Base-by-base conservation (phyloP, 2,113 vertebrate genomes). In the Saccopteryx leptura region DNA sequence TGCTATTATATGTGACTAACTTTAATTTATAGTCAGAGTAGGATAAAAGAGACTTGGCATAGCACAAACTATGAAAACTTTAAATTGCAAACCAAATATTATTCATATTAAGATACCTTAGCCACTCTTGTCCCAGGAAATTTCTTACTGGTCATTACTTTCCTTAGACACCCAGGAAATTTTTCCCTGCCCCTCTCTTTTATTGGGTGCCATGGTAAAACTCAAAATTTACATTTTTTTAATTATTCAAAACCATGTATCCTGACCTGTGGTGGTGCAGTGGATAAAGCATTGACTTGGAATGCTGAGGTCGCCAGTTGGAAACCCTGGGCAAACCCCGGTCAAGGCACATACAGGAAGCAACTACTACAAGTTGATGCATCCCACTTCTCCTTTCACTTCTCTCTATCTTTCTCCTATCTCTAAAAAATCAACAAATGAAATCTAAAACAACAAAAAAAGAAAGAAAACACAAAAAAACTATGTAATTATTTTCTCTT, bases 401-500 rank as follows among this genome's bases (percentile, higher is more conserved):
- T 39, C 39, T 39, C 39, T 39, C 39, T 39, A 39, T 39, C 39
- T 39, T 3, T 39, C 39, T 39, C 39, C 39, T 39, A 2, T 39
- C 39, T 39, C 39, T 39, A 39, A 39, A 39, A 39, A 39, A 39
- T 39, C 39, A 39, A 39, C 3, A 39, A 39, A 39, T 39, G 39
- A 39, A 39, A 39, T 39, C 39, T 39, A 39, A 39, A 39, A 39
- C 39, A 39, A 39, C 39, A 39, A 39, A 2, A 39, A 39, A 39
- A 39, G 3, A 39, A 39, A 39, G 39, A 39, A 39, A 39, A 39
- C 39, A 39, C 39, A 39, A 39, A 39, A 39, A 39, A 39, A 93
- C 5, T 18, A 39, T 85, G 24, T 71, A 21, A 93, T 33, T 86
- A 58, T 75, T 95, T 88, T 93, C 54, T 93, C 61, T 90, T 88